Base-by-base conservation (phyloP, 2,113 vertebrate species). In the Plectropomus leopardus region DNA sequence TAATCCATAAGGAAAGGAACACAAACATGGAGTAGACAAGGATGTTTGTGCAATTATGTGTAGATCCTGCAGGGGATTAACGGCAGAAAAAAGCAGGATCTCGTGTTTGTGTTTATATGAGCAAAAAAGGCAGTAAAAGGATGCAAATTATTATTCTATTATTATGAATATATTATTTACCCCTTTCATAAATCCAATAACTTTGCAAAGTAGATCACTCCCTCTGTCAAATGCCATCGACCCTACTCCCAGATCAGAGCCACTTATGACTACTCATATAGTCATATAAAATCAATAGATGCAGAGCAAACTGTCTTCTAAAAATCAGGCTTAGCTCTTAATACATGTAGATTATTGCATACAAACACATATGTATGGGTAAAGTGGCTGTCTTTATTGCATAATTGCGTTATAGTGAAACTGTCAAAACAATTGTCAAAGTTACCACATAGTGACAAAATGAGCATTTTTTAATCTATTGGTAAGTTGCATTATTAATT, bases 1-100 rank as follows among this genome's bases (percentile, higher is more conserved):
- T 63, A 77, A 87, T 77, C 55, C 72, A 64, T 28, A 23, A 65
- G 76, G 64, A 76, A 63, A 59, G 55, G 24, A 63, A 50, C 21
- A 47, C 40, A 74, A 40, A 42, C 54, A 19, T 34, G 26, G 30
- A 60, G 50, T 32, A 78, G 55, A 74, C 73, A 58, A 47, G 47
- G 44, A 42, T 51, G 40, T 60, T 44, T 66, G 17, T 60, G 68
- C 54, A 19, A 50, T 50, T 32, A 23, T 65, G 40, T 36, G 32
- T 21, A 24, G 40, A 72, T 53, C 32, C 76, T 58, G 30, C n/a
- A 13, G 40, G 67, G 24, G 67, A 68, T 65, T 36, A 59, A 45
- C 40, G 5, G 34, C 47, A 47, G 16, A 23, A n/a, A 24, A 32
- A 44, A 4, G 16, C 7, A 15, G 11, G 5, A 45, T 24, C 21